These are phyloP conservation scores for Aspidiotus destructor DNA, from an alignment of 2,888 invertebrate genomes.

Conservation along the genomic window DNA sequence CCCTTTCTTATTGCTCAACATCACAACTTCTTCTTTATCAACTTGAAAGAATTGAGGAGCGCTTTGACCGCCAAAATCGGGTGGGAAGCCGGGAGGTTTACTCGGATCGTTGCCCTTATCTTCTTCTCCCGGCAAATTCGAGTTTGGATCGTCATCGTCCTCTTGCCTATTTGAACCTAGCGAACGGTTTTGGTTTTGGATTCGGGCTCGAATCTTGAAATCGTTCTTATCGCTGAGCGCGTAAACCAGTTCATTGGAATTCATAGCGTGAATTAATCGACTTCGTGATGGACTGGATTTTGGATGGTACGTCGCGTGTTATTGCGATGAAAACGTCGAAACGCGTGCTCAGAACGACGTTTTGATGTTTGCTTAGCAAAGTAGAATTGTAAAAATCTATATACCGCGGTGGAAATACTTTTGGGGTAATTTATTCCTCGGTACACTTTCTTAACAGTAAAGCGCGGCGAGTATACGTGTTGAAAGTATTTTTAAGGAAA, in stretches of 20 bases:
- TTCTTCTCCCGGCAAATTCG: neutral
- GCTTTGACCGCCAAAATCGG: neutral
- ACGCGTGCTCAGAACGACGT: too few species aligned
- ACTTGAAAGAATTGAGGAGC: conserved; percentile 24
- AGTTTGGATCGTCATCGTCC: conserved; percentile 15
- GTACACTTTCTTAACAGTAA: too few species aligned
- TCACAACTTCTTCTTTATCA: conserved; percentile 25
- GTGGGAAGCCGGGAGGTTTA: neutral
- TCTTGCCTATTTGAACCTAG: neutral
- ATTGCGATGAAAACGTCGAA: too few species aligned
- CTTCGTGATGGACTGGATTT: neutral
- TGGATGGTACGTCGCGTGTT: too few species aligned
- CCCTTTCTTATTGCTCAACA: conserved; percentile 17
- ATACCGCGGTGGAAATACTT: too few species aligned
- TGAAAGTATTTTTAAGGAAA: too few species aligned
- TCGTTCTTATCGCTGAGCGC: conserved; percentile 26
- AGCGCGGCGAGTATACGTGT: too few species aligned
- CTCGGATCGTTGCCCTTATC: neutral
- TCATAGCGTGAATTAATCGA: conserved; percentile 12
- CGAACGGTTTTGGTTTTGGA: neutral
- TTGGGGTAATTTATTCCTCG: too few species aligned
- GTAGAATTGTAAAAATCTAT: too few species aligned
- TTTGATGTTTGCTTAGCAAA: too few species aligned
- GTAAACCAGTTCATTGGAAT: conserved; percentile 16
- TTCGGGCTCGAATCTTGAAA: conserved; percentile 16